Evolutionary conservation across 1,140 invertebrate species (phyloP), one percentile per base, ranked within the genome.

Genomic region (Zaprionus inermis): DNA sequence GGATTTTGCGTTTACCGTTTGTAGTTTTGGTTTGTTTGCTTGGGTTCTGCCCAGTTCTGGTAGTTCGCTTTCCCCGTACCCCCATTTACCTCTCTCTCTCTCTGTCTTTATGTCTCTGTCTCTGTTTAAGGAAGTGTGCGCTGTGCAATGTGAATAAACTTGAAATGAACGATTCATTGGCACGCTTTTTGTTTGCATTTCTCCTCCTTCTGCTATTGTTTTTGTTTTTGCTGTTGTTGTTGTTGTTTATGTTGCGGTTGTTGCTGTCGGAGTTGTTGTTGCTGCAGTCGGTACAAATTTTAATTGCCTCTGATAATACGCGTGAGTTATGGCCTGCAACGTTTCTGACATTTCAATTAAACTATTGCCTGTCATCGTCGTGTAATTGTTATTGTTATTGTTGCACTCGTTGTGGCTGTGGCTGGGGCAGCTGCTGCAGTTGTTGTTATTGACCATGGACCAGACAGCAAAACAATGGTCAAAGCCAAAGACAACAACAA

Each of bases 301-400:
- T 84, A 89, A 89, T 89, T 84, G 84, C 41, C 61, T 81, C 71
- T 84, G 84, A 84, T 81, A 89, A 86, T 89, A 68, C 70, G 72
- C 67, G 64, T 86, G 83, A 72, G 55, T 83, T 82, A 79, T 81
- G 65, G 54, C 59, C 56, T 52, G 69, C 59, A 72, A 61, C 30
- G 63, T 64, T 60, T 72, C 79, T 79, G 79, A 83, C 79, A 78
- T 68, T 64, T 79, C 78, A 89, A 89, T 84, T 89, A 73, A 89
- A 63, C 75, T 70, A 75, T 75, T 82, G 79, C 52, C 66, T 74
- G 66, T 32, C 75, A 38, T 41, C 54, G 54, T 14, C 64, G 68
- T 84, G 80, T 85, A 72, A 80, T 76, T 69, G 58, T 72, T 81
- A 72, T 52, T 66, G 14, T 58, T 54, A 52, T 58, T 56, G 41